Percentiles rank a stretch among this genome's conserved stretches.
These are phyloP conservation scores for Aselliscus stoliczkanus DNA, from an alignment of 2,797 vertebrate species.

Conservation along the genomic window DNA sequence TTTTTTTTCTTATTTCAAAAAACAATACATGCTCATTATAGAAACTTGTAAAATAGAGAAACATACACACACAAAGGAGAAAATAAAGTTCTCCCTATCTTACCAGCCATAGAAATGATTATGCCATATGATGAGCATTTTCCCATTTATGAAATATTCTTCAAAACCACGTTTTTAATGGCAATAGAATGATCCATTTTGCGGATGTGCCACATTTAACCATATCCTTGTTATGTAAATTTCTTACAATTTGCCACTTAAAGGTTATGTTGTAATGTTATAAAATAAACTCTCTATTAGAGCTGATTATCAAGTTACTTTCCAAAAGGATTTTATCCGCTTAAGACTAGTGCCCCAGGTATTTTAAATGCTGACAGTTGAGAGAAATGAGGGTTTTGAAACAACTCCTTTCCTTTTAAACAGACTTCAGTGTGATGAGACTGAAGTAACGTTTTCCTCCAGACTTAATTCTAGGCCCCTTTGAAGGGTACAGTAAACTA, in stretches of 20 bases:
- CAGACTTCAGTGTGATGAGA: neutral
- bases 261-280: neutral
- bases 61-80: neutral
- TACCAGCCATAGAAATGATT: neutral
- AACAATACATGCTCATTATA: neutral
- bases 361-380: conserved; percentile 7
- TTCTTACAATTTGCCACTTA: neutral
- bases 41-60: conserved; percentile 20
- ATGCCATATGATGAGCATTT: neutral
- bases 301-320: conserved; percentile 42
- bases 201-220: neutral
- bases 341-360: neutral
- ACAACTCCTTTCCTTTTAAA: neutral
- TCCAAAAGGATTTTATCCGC: conserved; percentile 9
- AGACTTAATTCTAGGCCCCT: neutral
- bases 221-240: neutral
- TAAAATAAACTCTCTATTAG: neutral
- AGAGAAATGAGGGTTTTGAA: conserved; percentile 21
- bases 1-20: conserved; percentile 16
- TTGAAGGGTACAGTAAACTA: neutral
- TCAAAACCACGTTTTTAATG: conserved; percentile 34
- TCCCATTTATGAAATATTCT: conserved; percentile 7
- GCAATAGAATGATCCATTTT: neutral
- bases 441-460: neutral
- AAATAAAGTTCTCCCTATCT: neutral